Conservation (phyloP, 2,113 vertebrate species). For the Bubo scandiacus region DNA sequence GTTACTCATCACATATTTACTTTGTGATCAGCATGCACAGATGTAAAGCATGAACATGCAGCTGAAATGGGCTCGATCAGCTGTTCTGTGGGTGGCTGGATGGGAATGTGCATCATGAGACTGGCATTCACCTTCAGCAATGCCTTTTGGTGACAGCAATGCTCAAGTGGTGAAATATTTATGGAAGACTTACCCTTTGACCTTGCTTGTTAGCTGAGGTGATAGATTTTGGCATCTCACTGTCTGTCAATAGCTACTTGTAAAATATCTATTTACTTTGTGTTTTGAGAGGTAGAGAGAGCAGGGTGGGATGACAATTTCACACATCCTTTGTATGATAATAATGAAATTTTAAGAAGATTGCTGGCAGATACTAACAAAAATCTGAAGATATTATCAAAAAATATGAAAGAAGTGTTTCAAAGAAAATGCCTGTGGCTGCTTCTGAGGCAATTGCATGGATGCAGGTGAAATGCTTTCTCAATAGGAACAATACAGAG, state of each 20-base stretch:
- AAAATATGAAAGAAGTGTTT: not conserved
- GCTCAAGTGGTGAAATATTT: not conserved
- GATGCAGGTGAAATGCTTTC: not conserved
- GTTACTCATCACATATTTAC: not conserved
- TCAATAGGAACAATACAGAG: not conserved
- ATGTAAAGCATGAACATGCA: fast-evolving
- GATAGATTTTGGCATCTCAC: not conserved
- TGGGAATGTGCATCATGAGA: not conserved
- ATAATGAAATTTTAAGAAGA: not conserved
- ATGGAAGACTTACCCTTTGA: not conserved
- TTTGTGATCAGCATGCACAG: not conserved
- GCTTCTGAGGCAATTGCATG: not conserved
- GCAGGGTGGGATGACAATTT: not conserved
- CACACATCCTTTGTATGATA: not conserved
- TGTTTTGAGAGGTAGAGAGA: not conserved
- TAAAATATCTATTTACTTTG: not conserved
- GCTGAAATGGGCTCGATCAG: not conserved
- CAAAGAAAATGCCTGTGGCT: not conserved
- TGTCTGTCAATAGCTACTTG: not conserved
- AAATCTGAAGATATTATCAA: not conserved
- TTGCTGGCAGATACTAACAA: not conserved
- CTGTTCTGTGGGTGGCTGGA: not conserved
- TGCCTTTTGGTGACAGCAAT: not conserved
- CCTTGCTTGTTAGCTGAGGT: not conserved
- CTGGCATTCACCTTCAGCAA: not conserved